Conservation (phyloP, 2,797 vertebrate genomes). For the Tragopan temminckii region DNA sequence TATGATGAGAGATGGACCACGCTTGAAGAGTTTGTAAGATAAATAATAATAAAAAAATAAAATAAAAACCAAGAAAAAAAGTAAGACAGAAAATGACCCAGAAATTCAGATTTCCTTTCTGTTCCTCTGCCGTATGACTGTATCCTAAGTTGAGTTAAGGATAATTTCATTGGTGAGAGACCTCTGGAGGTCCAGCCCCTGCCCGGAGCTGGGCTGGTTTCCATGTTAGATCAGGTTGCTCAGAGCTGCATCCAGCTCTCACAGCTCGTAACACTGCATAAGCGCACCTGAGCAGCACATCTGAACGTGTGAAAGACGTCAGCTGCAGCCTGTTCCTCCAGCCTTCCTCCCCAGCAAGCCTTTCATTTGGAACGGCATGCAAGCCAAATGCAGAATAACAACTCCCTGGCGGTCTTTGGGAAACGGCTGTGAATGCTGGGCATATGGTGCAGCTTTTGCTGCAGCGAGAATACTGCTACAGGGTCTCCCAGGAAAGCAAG, state of each 20-base stretch:
- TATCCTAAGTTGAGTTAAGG: not conserved
- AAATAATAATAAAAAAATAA: not conserved
- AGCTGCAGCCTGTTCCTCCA: not conserved
- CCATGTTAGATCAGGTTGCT: not conserved
- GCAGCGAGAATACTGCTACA: conserved; percentile 26
- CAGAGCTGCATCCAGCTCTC: not conserved
- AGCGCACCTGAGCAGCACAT: conserved; percentile 4
- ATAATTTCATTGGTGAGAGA: not conserved
- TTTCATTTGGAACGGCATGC: not conserved
- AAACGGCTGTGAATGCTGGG: conserved; percentile 2
- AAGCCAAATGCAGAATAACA: not conserved
- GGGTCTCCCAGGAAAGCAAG: conserved; percentile 59
- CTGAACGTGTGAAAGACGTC: not conserved
- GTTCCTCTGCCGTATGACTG: not conserved
- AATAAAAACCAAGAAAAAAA: not conserved
- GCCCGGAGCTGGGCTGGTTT: not conserved
- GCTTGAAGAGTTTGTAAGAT: not conserved
- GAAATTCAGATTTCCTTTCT: not conserved
- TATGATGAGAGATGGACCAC: not conserved
- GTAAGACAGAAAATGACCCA: not conserved
- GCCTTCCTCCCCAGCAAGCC: not conserved
- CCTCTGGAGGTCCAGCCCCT: not conserved
- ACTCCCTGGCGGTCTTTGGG: conserved; percentile 4
- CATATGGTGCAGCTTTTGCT: conserved; percentile 60
- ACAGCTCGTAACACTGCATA: accelerated